phyloP scores from a whole-genome alignment of 2,888 invertebrate genomes.

The Anthophora plumipes region DNA sequence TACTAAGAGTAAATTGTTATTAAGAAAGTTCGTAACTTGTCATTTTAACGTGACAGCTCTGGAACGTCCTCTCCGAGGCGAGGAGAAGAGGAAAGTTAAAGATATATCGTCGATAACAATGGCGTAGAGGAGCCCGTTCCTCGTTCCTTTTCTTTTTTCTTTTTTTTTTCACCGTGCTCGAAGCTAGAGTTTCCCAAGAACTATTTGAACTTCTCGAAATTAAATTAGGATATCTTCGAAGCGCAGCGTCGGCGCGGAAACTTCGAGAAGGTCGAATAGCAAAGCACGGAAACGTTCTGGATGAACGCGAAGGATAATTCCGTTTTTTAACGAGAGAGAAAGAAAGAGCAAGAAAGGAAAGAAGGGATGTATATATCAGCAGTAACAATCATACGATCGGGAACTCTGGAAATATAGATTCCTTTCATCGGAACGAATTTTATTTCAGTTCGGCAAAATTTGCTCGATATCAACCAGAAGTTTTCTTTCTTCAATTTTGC shows the following conservation, averaged over 20 bases:
- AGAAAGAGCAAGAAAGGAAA: neutral
- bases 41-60: slow-evolving; percentile 40
- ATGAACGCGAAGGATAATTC: slow-evolving; percentile 25
- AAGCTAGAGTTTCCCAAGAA: slow-evolving; percentile 10
- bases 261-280: slow-evolving; percentile 15
- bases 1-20: slow-evolving; percentile 53
- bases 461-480: neutral
- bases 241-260: slow-evolving; percentile 27
- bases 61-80: slow-evolving; percentile 14
- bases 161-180: neutral
- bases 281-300: neutral
- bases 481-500: neutral
- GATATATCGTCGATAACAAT: slow-evolving; percentile 33
- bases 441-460: neutral
- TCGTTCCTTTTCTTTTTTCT: neutral
- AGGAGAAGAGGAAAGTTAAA: slow-evolving; percentile 13
- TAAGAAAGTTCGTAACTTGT: slow-evolving; percentile 57
- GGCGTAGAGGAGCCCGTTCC: neutral
- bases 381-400: neutral
- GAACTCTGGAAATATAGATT: slow-evolving; percentile 20
- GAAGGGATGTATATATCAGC: neutral
- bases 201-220: slow-evolving; percentile 38
- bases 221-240: slow-evolving; percentile 48
- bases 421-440: neutral
- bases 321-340: slow-evolving; percentile 7